Conservation (phyloP, 1,140 invertebrate species). For the Pogonomyrmex californicus region DNA sequence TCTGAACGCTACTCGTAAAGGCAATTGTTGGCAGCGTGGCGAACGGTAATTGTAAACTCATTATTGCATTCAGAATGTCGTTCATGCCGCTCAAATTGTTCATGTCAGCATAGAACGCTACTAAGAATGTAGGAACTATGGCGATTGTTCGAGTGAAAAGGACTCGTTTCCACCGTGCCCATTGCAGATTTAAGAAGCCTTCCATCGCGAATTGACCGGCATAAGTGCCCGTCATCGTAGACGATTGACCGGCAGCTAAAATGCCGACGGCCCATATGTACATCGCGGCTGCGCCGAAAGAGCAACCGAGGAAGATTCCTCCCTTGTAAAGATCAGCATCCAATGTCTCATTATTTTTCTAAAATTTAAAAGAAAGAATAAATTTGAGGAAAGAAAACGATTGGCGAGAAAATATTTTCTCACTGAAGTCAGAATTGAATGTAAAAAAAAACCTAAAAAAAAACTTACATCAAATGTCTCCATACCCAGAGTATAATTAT, state of each 20-base stretch:
- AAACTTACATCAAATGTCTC: constrained; percentile 79
- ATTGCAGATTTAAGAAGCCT: constrained; percentile 96
- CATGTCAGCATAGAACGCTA: constrained; percentile 92
- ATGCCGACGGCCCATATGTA: constrained; percentile 97
- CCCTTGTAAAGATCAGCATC: constrained; percentile 94
- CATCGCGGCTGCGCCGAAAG: constrained; percentile 93
- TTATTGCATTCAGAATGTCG: constrained; percentile 96
- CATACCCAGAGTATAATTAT: constrained; percentile 84
- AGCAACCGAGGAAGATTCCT: constrained; percentile 94
- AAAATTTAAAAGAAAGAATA: constrained; percentile 66
- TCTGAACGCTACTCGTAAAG: constrained; percentile 92
- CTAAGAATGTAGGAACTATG: constrained; percentile 95
- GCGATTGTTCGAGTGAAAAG: constrained; percentile 95
- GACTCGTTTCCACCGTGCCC: constrained; percentile 96
- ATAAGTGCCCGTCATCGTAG: constrained; percentile 95
- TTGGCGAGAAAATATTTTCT: neutral
- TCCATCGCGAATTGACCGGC: constrained; percentile 93
- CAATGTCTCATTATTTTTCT: constrained; percentile 88
- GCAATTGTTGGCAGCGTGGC: constrained; percentile 95
- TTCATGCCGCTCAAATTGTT: constrained; percentile 94
- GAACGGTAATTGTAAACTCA: constrained; percentile 95
- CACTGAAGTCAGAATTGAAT: neutral
- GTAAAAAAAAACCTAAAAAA: neutral
- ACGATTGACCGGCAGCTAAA: constrained; percentile 95
- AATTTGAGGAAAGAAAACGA: neutral